Evolutionary conservation across 2,888 invertebrate species (phyloP), one percentile per base, ranked within the genome.

Genomic region (Harmothoe impar): DNA sequence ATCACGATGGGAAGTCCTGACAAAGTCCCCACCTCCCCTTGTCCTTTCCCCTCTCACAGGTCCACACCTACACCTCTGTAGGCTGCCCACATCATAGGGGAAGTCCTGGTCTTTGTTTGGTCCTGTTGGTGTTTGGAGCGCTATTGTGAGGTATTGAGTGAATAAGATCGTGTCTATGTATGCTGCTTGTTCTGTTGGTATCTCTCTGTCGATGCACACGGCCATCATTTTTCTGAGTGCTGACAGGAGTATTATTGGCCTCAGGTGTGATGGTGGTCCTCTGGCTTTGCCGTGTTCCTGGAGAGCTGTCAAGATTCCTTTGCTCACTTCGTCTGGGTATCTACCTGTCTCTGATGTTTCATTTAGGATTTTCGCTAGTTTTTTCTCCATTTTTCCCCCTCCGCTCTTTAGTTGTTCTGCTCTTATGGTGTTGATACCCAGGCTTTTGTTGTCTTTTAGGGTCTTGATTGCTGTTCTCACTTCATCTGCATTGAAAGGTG

Each of bases 371-470:
- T 85, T n/a, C 0, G 85, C 85, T 5, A 85, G 10, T 15, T 25
- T 25, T 51, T 12, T 5, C 10, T 90, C 7, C 62, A 29, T n/a
- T 43, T 90, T 51, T 25, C n/a, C n/a, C n/a, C n/a, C n/a, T 43
- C 81, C 29, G 20, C n/a, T 10, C 81, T 90, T 90, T 3, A 90
- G 78, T 35, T 81, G 54, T 81, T 90, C 90, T 25, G 90, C 84
- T 51, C 35, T 90, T 7, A 84, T 81, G 7, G 78, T 12, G 29
- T 78, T 33, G 1, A 54, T 29, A n/a, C 89, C 89, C n/a, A n/a
- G n/a, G n/a, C n/a, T 89, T 68, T 72, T 89, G 35, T 89, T 89
- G 7, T 89, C 35, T 89, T 89, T 89, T 20, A n/a, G n/a, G n/a
- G n/a, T n/a, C n/a, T n/a, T n/a, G n/a, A 72, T 89, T 0, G 89